Evolutionary conservation across 2,888 invertebrate species (phyloP).

Genomic region (Drosophila gaucha): DNA sequence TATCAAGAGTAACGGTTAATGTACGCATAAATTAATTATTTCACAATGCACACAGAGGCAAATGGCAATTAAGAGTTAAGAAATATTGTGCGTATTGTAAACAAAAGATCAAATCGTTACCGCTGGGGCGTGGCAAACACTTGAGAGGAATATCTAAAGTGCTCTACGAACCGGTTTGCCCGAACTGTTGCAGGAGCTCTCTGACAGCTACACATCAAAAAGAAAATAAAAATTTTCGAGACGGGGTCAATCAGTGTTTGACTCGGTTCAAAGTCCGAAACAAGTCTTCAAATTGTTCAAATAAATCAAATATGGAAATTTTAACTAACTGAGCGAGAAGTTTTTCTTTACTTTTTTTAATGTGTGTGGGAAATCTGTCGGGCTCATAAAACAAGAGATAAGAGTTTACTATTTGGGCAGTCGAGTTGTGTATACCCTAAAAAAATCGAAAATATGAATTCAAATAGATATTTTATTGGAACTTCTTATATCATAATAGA

Average conservation of each 20-base stretch:
- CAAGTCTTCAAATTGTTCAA: conserved; percentile 43
- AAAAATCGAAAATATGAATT: too few relatives aligned
- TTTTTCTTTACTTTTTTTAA: conserved; percentile 17
- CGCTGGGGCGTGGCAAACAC: conserved; percentile 56
- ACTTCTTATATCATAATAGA: too few relatives aligned
- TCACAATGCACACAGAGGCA: conserved; percentile 53
- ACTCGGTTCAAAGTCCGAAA: conserved; percentile 49
- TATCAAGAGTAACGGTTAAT: conserved; percentile 76
- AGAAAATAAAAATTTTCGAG: background rate
- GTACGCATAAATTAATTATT: conserved; percentile 78
- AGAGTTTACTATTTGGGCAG: too few relatives aligned
- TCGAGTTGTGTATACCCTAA: background rate
- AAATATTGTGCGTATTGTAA: too few relatives aligned
- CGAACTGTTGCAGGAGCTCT: conserved; percentile 19
- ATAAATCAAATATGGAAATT: conserved; percentile 59
- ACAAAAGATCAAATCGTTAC: conserved; percentile 61
- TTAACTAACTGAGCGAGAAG: conserved; percentile 8
- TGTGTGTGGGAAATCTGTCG: conserved; percentile 33
- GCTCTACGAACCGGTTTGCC: conserved; percentile 53
- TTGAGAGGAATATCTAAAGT: conserved; percentile 36
- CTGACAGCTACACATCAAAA: conserved; percentile 56
- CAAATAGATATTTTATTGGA: too few relatives aligned
- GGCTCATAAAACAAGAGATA: background rate
- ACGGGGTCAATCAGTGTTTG: conserved; percentile 34
- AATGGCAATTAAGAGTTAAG: conserved; percentile 57